A percentile compares a stretch with the other conserved stretches of the same genome.
Conservation (phyloP, 1,140 invertebrate genomes). For the Drosophila tsacasi region DNA sequence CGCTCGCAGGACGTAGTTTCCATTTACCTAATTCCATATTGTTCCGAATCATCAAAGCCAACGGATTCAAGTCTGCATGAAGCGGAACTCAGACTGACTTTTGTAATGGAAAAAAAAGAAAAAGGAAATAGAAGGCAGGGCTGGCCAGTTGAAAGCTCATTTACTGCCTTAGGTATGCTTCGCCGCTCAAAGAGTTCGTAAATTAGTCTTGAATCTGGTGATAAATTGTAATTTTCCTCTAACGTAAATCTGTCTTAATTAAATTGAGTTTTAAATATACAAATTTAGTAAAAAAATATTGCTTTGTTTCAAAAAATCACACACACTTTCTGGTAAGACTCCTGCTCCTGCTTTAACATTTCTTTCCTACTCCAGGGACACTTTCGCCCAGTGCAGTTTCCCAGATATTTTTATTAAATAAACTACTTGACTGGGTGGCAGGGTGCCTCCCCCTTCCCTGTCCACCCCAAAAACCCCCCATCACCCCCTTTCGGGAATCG, state of each 20-base stretch:
- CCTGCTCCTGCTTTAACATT: neutral
- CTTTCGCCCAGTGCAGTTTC: neutral
- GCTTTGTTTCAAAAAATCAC: neutral
- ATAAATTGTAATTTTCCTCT: neutral
- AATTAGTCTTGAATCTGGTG: neutral
- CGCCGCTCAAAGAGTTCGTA: constrained; percentile 29
- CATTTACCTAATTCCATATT: neutral
- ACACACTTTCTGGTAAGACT: neutral
- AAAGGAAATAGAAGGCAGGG: neutral
- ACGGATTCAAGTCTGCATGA: constrained; percentile 7
- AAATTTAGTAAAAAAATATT: neutral
- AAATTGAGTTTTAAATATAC: too few species aligned
- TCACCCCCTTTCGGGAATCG: constrained; percentile 1
- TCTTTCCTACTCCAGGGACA: neutral
- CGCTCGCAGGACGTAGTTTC: neutral
- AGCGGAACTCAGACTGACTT: neutral
- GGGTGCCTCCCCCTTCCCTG: neutral
- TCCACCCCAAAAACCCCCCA: neutral
- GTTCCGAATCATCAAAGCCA: neutral
- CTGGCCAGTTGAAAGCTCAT: constrained; percentile 23
- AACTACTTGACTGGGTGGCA: constrained; percentile 40
- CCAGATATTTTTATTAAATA: constrained; percentile 64
- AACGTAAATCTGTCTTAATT: neutral
- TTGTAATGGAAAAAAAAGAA: neutral
- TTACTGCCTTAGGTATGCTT: constrained; percentile 27